A percentile compares a stretch with the other conserved stretches of the same genome.
These are phyloP conservation scores for Formicarius rufipectus DNA, from an alignment of 2,113 vertebrate species.

Conservation along the genomic window DNA sequence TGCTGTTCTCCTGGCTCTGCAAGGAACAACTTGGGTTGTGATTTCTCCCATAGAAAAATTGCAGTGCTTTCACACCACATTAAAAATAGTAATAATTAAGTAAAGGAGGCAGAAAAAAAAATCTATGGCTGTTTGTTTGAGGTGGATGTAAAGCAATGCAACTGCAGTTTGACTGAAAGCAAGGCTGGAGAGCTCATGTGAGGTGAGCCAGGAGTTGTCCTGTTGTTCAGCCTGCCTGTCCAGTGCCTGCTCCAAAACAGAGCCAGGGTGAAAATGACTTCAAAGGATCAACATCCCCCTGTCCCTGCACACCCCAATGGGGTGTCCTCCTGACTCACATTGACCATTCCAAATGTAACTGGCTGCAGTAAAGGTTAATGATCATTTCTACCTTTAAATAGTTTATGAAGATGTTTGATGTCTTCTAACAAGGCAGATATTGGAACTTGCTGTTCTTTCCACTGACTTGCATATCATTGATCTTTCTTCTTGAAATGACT, in stretches of 20 bases:
- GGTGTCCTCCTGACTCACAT: neutral
- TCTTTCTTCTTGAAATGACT: slow-evolving; percentile 43
- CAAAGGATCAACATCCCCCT: neutral
- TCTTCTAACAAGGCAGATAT: slow-evolving; percentile 13
- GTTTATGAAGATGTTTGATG: slow-evolving; percentile 50
- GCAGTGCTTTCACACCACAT: neutral
- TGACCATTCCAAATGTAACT: neutral
- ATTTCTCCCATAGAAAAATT: neutral
- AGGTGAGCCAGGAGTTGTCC: neutral
- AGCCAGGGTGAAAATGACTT: neutral
- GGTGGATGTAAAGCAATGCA: neutral
- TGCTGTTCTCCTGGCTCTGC: neutral
- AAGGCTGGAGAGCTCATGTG: neutral
- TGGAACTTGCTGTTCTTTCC: slow-evolving; percentile 16
- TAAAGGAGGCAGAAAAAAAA: neutral
- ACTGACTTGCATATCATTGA: slow-evolving; percentile 34
- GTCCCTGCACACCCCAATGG: neutral
- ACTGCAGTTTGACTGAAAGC: neutral
- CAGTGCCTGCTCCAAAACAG: neutral
- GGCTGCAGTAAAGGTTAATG: slow-evolving; percentile 55
- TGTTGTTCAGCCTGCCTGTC: neutral
- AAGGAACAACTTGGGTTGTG: neutral
- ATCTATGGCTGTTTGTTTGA: neutral
- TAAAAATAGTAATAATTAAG: neutral
- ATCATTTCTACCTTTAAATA: slow-evolving; percentile 56